Base-by-base conservation (phyloP, 2,797 vertebrate species). In the Poeciliopsis gracilis region DNA sequence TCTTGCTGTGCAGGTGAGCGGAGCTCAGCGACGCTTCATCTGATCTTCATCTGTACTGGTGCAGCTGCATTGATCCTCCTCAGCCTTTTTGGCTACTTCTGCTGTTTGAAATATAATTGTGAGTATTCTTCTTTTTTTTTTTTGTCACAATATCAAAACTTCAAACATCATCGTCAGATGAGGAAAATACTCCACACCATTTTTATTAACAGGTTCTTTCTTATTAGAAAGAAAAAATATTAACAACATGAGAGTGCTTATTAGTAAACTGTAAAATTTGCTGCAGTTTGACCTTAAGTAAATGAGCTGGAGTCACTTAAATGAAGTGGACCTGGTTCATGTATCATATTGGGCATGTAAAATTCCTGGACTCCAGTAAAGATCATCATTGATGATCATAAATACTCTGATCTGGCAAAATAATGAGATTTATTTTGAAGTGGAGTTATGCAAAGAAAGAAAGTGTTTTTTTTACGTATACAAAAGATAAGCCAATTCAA, bases 301-400 rank as follows among this genome's bases (percentile, higher is more conserved):
- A 25, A 9, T 55, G 23, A 55, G 8, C 8, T 55, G 23, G 23
- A 9, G 8, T n/a, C 51, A 55, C 8, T 8, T 25, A 9, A 11
- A 10, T 55, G 23, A n/a, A 11, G 51, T 55, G 51, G 51, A n/a
- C 3, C 51, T 25, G 9, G 25, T 55, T 55, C 0, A 2, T 0
- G 49, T 94, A 23, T 77, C 4, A 20, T 43, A 72, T 67, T 0
- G 89, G 89, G 0, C 38, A 0, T 0, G 5, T 93, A 38, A 61
- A 23, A 10, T 93, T 93, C 0, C 0, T 11, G 0, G 76, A 90
- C 28, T 90, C 83, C 79, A 87, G 45, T 94, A 51, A 93, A 90
- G 70, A 72, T 94, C 80, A 8, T 45, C 25, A 91, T 92, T 12
- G 83, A 88, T 69, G 67, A 57, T 2, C 80, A 93, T 3, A 20